Evolutionary conservation across 2,888 invertebrate species (phyloP).

Genomic region (Anthophora plumipes): DNA sequence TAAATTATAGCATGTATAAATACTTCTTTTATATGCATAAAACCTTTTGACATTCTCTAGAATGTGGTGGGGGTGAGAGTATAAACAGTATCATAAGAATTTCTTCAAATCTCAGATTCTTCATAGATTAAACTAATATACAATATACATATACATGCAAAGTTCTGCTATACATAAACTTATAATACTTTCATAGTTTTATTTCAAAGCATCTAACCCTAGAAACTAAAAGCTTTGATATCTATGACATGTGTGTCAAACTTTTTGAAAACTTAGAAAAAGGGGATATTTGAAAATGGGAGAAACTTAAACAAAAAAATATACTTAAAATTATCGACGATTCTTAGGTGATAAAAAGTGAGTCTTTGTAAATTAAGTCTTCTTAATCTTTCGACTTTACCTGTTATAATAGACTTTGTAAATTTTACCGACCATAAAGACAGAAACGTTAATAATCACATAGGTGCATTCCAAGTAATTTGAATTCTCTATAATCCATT

Average conservation of each 20-base stretch:
- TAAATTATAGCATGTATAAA: conserved; percentile 10
- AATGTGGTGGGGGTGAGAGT: conserved; percentile 6
- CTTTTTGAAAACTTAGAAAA: neutral
- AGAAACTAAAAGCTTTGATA: conserved; percentile 14
- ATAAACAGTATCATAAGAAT: conserved; percentile 12
- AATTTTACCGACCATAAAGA: conserved; percentile 1
- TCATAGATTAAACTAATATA: conserved; percentile 26
- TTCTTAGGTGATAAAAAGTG: conserved; percentile 22
- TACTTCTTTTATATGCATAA: conserved; percentile 23
- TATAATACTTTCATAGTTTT: conserved; percentile 4
- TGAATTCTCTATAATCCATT: conserved; percentile 17
- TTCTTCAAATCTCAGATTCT: neutral
- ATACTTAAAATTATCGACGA: neutral
- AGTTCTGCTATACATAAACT: neutral
- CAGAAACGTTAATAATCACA: neutral
- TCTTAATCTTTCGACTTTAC: conserved; percentile 25
- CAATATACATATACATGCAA: conserved; percentile 17
- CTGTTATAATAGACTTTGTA: conserved; percentile 10
- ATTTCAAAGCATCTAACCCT: conserved; percentile 13
- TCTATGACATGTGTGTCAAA: conserved; percentile 12
- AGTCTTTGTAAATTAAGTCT: conserved; percentile 10
- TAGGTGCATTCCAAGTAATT: conserved; percentile 24
- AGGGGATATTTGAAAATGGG: no score
- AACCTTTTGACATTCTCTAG: conserved; percentile 12
- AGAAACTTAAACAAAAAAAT: neutral